Conservation (phyloP, 1,140 invertebrate species). For the Carcinoscorpius rotundicauda region DNA sequence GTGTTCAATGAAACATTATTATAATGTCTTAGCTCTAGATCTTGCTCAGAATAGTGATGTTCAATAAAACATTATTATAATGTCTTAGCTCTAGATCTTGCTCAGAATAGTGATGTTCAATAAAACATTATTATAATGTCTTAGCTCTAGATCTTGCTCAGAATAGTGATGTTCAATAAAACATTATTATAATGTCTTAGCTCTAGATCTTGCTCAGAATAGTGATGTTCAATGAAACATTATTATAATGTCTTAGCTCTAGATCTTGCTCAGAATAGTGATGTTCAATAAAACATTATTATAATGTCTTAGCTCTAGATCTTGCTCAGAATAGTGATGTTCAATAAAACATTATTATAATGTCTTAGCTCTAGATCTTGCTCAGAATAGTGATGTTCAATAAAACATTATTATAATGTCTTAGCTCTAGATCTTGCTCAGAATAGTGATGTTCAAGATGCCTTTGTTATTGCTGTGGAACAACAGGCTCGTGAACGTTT, state of each 20-base stretch:
- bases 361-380: conserved; percentile 68
- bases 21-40: conserved; percentile 59
- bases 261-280: conserved; percentile 64
- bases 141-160: conserved; percentile 74
- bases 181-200: conserved; percentile 47
- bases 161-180: conserved; percentile 70
- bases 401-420: conserved; percentile 22
- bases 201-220: conserved; percentile 70
- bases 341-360: too few species aligned
- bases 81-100: conserved; percentile 68
- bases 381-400: conserved; percentile 68
- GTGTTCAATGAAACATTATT: too few species aligned
- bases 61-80: too few species aligned
- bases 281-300: too few species aligned
- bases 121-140: too few species aligned
- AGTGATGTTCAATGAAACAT: conserved; percentile 72
- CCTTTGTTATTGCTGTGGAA: conserved; percentile 93
- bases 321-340: conserved; percentile 67
- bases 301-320: conserved; percentile 59
- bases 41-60: conserved; percentile 67
- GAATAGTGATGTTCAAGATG: conserved; percentile 79
- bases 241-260: conserved; percentile 53
- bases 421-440: conserved; percentile 74
- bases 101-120: conserved; percentile 68
- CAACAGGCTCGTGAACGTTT: conserved; percentile 76